Evolutionary conservation across 1,140 invertebrate species (phyloP), one percentile per base, ranked within the genome.

Genomic region (Cydia strobilella): DNA sequence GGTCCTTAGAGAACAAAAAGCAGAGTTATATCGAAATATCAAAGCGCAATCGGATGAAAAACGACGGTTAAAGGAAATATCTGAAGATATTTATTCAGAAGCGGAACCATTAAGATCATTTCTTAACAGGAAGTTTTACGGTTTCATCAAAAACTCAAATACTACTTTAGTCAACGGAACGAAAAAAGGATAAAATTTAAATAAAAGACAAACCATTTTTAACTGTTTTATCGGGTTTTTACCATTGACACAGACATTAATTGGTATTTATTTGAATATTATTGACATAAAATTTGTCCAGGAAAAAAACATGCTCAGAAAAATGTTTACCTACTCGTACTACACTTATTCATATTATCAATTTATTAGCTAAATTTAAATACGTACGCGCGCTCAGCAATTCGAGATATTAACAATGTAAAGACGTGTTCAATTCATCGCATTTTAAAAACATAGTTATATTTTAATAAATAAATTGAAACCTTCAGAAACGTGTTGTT

Each of bases 1-100:
- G 1, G 59, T 27, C 12, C 82, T 78, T 77, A 77, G 75, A 18
- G 7, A 72, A 9, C 74, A 78, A 15, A 89, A 91, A 72, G 23
- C 59, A 2, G 69, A 74, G 13, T 79, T 88, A 20, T 80, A 84
- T 59, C 71, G 74, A 9, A 27, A 15, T 25, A 27, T 54, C 31
- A 80, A 12, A 59, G 54, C 54, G 18, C 20, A 59, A 23, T 20
- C 20, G 10, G 20, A 59, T 4, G 7, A 59, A 23, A 59, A 59
- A 59, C 54, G 10, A 59, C 15, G 9, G 10, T 23, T 59, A 23
- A 59, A 20, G n/a, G 54, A 59, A 23, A 59, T 59, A 23, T 20
- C 54, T 59, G 20, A n/a, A 10, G 54, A 23, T 18, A 23, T 59
- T 10, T 10, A 59, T 59, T 23, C 20, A 59, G 54, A 23, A 59